Conservation (phyloP, 1,140 invertebrate species). For the Hydropsyche tenuis region DNA sequence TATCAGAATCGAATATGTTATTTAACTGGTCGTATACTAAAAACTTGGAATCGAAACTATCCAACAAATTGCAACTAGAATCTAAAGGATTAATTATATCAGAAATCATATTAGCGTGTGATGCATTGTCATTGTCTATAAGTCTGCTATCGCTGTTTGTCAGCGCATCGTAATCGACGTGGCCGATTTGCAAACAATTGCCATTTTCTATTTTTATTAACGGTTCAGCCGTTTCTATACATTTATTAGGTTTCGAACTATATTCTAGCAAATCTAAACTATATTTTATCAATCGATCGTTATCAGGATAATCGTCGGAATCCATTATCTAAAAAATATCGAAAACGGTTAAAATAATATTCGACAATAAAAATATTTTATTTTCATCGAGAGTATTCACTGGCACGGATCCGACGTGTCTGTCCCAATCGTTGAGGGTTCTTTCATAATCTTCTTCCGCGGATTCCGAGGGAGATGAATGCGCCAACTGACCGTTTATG, state of each 20-base stretch:
- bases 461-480: constrained; percentile 19
- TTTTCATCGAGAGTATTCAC: constrained; percentile 37
- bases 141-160: constrained; percentile 43
- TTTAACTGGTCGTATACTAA: constrained; percentile 1
- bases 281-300: constrained; percentile 25
- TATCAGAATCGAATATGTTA: background rate
- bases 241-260: constrained; percentile 1
- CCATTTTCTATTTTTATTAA: background rate
- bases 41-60: constrained; percentile 14
- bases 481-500: constrained; percentile 4
- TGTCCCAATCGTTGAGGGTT: constrained; percentile 41
- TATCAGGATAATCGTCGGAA: constrained; percentile 14
- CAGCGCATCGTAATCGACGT: background rate
- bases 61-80: background rate
- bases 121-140: constrained; percentile 46
- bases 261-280: constrained; percentile 13
- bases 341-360: background rate
- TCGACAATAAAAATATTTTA: background rate
- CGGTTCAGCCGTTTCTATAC: background rate
- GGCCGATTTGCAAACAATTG: too few species aligned
- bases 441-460: constrained; percentile 40
- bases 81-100: constrained; percentile 5
- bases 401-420: constrained; percentile 40
- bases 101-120: background rate
- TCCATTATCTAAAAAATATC: constrained; percentile 17